phyloP scores from a whole-genome alignment of 2,888 invertebrate genomes.

The Anthrax anthrax region DNA sequence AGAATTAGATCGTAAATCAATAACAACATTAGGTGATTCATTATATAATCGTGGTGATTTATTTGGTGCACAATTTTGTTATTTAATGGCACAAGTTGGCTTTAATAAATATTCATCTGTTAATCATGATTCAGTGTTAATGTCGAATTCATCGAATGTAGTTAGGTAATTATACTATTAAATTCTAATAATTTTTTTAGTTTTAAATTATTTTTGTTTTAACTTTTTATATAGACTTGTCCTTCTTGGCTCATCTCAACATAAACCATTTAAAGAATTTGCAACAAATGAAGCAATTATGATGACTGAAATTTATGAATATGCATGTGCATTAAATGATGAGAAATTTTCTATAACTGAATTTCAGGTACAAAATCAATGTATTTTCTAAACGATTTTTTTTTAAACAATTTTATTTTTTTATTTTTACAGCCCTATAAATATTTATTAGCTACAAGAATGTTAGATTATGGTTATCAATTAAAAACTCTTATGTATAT shows the following conservation, averaged over 20 bases:
- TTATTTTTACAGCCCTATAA: slow-evolving; percentile 57
- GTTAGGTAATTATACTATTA: slow-evolving; percentile 13
- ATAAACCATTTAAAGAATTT: slow-evolving; percentile 47
- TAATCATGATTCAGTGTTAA: slow-evolving; percentile 12
- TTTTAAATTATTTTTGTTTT: neutral
- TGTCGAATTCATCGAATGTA: slow-evolving; percentile 16
- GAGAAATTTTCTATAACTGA: slow-evolving; percentile 56
- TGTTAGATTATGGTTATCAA: slow-evolving; percentile 62
- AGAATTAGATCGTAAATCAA: slow-evolving; percentile 61
- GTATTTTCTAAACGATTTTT: slow-evolving; percentile 8
- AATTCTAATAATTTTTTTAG: neutral
- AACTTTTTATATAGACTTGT: slow-evolving; percentile 45
- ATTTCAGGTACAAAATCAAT: slow-evolving; percentile 44
- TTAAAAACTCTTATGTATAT: slow-evolving; percentile 72
- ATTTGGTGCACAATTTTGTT: slow-evolving; percentile 91
- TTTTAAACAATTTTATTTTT: neutral
- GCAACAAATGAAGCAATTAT: slow-evolving; percentile 74
- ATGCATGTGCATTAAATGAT: slow-evolving; percentile 69
- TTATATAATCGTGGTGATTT: slow-evolving; percentile 60
- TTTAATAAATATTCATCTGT: slow-evolving; percentile 27
- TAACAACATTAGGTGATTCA: slow-evolving; percentile 60
- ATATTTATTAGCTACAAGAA: slow-evolving; percentile 60
- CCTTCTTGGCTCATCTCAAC: slow-evolving; percentile 62
- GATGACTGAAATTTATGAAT: slow-evolving; percentile 92
- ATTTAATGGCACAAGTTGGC: slow-evolving; percentile 54